Conservation (phyloP, 2,113 vertebrate species). For the Chiloscyllium plagiosum region DNA sequence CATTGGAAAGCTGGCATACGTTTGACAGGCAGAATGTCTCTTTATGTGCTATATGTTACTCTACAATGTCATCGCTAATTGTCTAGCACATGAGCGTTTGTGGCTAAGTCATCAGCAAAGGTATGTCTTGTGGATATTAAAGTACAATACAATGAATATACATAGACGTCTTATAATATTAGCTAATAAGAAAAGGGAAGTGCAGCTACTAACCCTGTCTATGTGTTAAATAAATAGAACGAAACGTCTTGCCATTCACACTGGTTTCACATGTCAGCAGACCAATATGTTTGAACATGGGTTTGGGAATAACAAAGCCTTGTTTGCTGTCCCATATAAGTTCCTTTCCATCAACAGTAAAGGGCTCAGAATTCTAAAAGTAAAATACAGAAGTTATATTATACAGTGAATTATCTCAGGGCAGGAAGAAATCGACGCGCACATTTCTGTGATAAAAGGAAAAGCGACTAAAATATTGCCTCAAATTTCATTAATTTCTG, state of each 20-base stretch:
- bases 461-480: not conserved
- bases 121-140: not conserved
- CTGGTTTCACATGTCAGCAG: constrained; percentile 74
- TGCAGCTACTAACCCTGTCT: constrained; percentile 64
- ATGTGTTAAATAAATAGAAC: constrained; percentile 66
- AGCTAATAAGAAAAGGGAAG: not conserved
- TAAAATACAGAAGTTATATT: constrained; percentile 21
- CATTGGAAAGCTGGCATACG: not conserved
- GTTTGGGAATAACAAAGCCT: constrained; percentile 77
- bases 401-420: not conserved
- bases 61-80: not conserved
- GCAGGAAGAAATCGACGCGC: not conserved
- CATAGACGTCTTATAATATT: not conserved
- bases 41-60: not conserved
- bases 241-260: constrained; percentile 50
- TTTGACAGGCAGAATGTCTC: not conserved
- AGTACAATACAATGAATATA: not conserved
- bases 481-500: not conserved
- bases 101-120: not conserved
- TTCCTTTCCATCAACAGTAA: constrained; percentile 67
- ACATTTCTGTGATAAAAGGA: not conserved
- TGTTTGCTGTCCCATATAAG: constrained; percentile 79
- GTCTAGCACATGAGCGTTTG: not conserved
- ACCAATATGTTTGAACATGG: constrained; percentile 71
- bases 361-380: constrained; percentile 50